These are phyloP conservation scores for Alcis repandata DNA, from an alignment of 2,888 invertebrate genomes.

Conservation along the genomic window DNA sequence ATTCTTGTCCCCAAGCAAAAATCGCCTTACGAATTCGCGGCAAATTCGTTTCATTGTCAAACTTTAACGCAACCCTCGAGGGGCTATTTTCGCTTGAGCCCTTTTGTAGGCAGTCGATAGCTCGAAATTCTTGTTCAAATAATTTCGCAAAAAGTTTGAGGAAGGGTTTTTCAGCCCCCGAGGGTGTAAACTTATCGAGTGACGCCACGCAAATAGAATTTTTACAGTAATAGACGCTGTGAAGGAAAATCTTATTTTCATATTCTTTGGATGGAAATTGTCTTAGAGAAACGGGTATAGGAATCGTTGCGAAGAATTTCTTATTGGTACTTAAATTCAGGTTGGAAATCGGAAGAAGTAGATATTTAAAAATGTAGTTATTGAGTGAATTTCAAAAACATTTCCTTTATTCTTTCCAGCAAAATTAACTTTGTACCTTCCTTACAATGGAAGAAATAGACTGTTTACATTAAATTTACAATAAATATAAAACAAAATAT, in stretches of 20 bases:
- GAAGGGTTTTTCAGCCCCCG: slow-evolving; percentile 71
- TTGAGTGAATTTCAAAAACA: background rate
- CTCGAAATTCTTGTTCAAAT: slow-evolving; percentile 71
- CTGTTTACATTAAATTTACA: too few species aligned
- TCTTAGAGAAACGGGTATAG: slow-evolving; percentile 22
- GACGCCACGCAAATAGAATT: slow-evolving; percentile 53
- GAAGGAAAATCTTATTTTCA: slow-evolving; percentile 47
- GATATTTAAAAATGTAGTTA: background rate
- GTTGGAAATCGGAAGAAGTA: too few species aligned
- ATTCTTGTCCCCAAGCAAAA: slow-evolving; percentile 55
- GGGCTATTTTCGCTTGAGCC: slow-evolving; percentile 62
- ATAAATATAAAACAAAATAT: too few species aligned
- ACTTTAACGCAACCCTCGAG: slow-evolving; percentile 52
- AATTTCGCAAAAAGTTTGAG: slow-evolving; percentile 80
- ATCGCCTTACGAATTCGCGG: slow-evolving; percentile 54
- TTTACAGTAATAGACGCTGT: slow-evolving; percentile 49
- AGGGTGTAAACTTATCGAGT: slow-evolving; percentile 76
- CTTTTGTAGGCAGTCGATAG: slow-evolving; percentile 53
- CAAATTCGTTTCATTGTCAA: slow-evolving; percentile 53
- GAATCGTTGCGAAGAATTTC: slow-evolving; percentile 13
- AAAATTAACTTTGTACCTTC: background rate
- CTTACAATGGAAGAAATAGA: too few species aligned
- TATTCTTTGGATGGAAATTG: slow-evolving; percentile 45
- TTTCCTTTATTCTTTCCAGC: background rate
- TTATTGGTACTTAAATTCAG: slow-evolving; percentile 9